Conservation (phyloP, 1,140 invertebrate genomes). For the Sitophilus oryzae region DNA sequence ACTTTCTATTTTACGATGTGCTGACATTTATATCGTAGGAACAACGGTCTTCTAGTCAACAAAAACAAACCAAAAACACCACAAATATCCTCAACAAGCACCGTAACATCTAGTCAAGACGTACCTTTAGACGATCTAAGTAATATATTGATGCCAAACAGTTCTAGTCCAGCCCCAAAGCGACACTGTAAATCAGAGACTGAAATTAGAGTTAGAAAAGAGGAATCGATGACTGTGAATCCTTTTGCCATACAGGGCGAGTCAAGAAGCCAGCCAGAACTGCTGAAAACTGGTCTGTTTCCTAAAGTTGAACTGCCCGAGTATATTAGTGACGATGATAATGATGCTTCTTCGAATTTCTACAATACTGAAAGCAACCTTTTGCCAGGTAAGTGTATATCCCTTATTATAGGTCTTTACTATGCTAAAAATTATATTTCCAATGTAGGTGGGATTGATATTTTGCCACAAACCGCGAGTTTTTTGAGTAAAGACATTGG, state of each 20-base stretch:
- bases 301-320: constrained; percentile 56
- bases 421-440: neutral
- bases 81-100: constrained; percentile 34
- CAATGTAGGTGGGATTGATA: constrained; percentile 38
- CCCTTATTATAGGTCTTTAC: neutral
- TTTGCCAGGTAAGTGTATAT: neutral
- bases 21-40: constrained; percentile 14
- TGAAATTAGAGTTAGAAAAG: constrained; percentile 31
- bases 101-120: constrained; percentile 41
- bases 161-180: constrained; percentile 33
- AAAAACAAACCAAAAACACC: constrained; percentile 28
- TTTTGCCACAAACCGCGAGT: constrained; percentile 32
- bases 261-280: constrained; percentile 21
- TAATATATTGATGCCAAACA: constrained; percentile 15
- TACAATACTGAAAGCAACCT: too few species aligned
- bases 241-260: constrained; percentile 33
- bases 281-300: constrained; percentile 26
- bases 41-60: constrained; percentile 17
- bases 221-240: constrained; percentile 30
- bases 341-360: constrained; percentile 32
- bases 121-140: constrained; percentile 22
- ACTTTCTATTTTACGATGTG: constrained; percentile 9
- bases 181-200: constrained; percentile 34
- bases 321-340: constrained; percentile 51
- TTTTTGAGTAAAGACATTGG: constrained; percentile 24